Base-by-base conservation (phyloP, 2,113 vertebrate species). In the Elaphurus davidianus region DNA sequence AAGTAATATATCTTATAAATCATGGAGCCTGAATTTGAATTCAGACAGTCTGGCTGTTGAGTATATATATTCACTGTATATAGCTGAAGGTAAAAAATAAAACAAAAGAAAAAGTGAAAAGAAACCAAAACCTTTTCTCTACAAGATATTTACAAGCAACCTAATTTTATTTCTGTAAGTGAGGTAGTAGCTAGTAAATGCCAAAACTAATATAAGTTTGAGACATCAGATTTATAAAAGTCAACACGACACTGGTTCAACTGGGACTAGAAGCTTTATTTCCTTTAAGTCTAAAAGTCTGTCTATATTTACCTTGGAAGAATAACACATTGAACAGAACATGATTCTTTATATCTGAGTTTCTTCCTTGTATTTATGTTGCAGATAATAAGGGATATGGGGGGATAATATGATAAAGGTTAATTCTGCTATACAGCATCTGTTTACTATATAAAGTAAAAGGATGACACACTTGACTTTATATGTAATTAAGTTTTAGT, bases 141-240 rank as follows among this genome's bases (percentile, higher is more conserved):
- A 25, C 84, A 30, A 85, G 55, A 83, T 96, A 94, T 90, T 96
- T 95, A 78, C 5, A 85, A 50, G 28, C 43, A 93, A 86, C 94
- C 15, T 90, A 10, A 76, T 96, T 97, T 98, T 97, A 94, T 97
- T 97, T 47, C 57, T 91, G 14, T 47, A 91, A 62, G 47, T 97
- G 76, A 95, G 25, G 45, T 74, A 95, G 89, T 92, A 81, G 50
- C 71, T 67, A 78, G 67, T 59, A 92, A 96, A 97, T 97, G 94
- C 60, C 88, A 95, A 55, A 97, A 94, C 55, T 91, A 95, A 97
- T 97, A 91, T 94, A 96, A 97, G 97, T 94, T 95, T 97, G 67
- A 97, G 45, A 60, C 85, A 45, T 87, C 91, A 96, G 82, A 88
- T 98, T 96, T 97, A 93, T 98, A 88, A 95, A 96, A 95, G 92